A percentile compares a stretch with the other conserved stretches of the same genome.
Conservation (phyloP, 1,140 invertebrate genomes). For the Branchinecta lynchi region DNA sequence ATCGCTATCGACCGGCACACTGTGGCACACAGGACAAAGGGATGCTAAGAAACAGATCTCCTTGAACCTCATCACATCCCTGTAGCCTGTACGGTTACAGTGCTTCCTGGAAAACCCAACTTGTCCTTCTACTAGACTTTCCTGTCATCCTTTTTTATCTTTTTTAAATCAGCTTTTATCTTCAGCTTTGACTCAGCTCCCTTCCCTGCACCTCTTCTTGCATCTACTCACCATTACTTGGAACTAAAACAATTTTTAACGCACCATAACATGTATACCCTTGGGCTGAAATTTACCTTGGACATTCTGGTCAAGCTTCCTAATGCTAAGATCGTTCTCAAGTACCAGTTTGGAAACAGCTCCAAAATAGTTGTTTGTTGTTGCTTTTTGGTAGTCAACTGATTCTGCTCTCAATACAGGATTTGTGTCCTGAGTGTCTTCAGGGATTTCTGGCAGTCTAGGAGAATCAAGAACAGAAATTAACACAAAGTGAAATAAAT, state of each 20-base stretch:
- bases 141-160: too few relatives aligned
- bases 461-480: conserved; percentile 27
- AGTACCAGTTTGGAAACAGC: conserved; percentile 62
- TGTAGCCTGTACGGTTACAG: conserved; percentile 52
- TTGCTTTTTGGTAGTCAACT: conserved; percentile 56
- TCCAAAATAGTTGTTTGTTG: conserved; percentile 62
- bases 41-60: too few relatives aligned
- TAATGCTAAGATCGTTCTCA: conserved; percentile 62
- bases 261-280: conserved; percentile 16
- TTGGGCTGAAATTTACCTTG: conserved; percentile 28
- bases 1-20: too few relatives aligned
- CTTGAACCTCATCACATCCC: conserved; percentile 27
- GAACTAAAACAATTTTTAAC: conserved; percentile 11
- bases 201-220: conserved; percentile 21
- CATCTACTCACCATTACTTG: conserved; percentile 20
- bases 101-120: conserved; percentile 53
- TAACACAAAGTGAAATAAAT: too few relatives aligned
- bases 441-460: conserved; percentile 78
- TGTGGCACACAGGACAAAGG: too few relatives aligned
- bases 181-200: conserved; percentile 41
- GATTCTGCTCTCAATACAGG: conserved; percentile 51
- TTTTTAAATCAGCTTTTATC: too few relatives aligned
- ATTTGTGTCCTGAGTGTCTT: conserved; percentile 56
- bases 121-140: conserved; percentile 61
- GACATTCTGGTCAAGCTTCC: conserved; percentile 42